A percentile compares a stretch with the other conserved stretches of the same genome.
Conservation (phyloP, 1,140 invertebrate species). For the Camponotus vicinus region DNA sequence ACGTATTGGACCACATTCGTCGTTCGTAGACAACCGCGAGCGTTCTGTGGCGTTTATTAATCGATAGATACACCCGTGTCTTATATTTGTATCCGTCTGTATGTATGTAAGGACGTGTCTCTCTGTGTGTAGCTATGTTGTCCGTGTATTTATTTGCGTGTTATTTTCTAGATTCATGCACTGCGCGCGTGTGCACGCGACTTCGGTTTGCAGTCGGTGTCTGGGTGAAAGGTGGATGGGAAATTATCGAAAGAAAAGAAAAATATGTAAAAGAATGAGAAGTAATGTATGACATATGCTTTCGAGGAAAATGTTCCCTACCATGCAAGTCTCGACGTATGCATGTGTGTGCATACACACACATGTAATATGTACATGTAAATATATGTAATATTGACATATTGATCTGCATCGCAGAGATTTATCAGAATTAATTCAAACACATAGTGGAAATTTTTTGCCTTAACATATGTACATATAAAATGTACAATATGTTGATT, state of each 20-base stretch:
- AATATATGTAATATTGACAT: conserved; percentile 26
- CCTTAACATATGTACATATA: background rate
- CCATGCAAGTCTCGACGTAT: conserved; percentile 29
- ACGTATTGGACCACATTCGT: conserved; percentile 65
- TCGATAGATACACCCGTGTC: conserved; percentile 62
- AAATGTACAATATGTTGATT: background rate
- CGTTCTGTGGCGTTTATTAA: conserved; percentile 65
- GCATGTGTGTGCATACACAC: conserved; percentile 2
- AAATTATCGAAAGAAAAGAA: background rate
- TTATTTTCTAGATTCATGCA: conserved; percentile 50
- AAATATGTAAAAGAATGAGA: background rate
- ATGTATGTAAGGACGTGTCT: conserved; percentile 59
- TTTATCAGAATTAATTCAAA: conserved; percentile 12
- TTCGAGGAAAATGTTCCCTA: conserved; percentile 35
- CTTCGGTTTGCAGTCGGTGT: conserved; percentile 37
- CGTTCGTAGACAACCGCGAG: conserved; percentile 66
- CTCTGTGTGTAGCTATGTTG: conserved; percentile 63
- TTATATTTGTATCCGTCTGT: conserved; percentile 60
- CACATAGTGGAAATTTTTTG: conserved; percentile 2
- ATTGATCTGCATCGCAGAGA: conserved; percentile 30
- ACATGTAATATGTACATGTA: conserved; percentile 32
- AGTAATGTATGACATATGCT: background rate
- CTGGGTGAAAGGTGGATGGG: background rate
- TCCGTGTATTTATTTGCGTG: conserved; percentile 71
- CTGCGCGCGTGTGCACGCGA: background rate